A percentile compares a stretch with the other conserved stretches of the same genome.
Evolutionary conservation across 2,797 vertebrate species (phyloP).

Genomic region (Helostoma temminkii): DNA sequence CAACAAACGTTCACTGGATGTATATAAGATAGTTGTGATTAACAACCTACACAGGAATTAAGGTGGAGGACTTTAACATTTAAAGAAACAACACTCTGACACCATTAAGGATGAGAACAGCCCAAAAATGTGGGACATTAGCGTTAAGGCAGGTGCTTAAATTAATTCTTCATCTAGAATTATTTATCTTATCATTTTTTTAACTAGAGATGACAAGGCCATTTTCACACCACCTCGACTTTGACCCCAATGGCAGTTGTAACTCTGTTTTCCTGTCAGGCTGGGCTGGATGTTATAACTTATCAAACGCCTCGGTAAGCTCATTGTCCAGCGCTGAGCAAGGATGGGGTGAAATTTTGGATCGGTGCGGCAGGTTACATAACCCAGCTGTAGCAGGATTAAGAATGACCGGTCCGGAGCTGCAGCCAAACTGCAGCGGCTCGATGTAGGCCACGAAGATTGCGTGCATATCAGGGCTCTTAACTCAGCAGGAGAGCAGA

Average conservation of each 20-base stretch:
- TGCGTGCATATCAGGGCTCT: constrained; percentile 59
- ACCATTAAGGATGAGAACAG: neutral
- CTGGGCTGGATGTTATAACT: constrained; percentile 59
- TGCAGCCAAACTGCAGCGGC: constrained; percentile 24
- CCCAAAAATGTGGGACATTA: neutral
- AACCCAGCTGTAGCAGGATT: constrained; percentile 64
- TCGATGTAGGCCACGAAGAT: constrained; percentile 41
- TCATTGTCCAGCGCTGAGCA: constrained; percentile 44
- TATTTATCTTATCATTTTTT: neutral
- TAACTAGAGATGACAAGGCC: neutral
- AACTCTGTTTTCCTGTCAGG: constrained; percentile 37
- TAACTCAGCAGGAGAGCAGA: constrained; percentile 68
- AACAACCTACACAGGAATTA: too few relatives aligned
- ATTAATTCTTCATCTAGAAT: neutral
- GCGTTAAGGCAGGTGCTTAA: neutral
- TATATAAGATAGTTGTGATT: too few relatives aligned
- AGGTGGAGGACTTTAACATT: too few relatives aligned
- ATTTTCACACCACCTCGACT: constrained; percentile 5
- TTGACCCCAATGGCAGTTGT: constrained; percentile 19
- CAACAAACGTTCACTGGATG: too few relatives aligned
- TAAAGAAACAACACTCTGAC: neutral
- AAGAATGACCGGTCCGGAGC: constrained; percentile 55
- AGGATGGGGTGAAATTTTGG: constrained; percentile 38
- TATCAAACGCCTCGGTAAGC: constrained; percentile 50
- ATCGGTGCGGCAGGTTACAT: constrained; percentile 57